phyloP scores from a whole-genome alignment of 2,113 vertebrate species.

The Varanus salvator region DNA sequence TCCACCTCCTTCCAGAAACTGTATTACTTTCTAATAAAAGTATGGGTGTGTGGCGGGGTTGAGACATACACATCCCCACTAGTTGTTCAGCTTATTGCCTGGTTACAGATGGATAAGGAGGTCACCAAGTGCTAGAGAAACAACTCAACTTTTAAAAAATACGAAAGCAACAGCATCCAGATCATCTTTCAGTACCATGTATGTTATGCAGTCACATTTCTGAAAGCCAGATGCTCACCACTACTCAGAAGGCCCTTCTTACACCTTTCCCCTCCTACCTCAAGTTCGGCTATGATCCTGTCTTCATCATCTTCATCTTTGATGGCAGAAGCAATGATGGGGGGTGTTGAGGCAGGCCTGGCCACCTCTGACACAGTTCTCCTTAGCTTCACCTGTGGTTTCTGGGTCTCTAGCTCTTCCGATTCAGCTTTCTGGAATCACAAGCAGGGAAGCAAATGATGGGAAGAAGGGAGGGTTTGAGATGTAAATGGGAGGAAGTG shows the following conservation, averaged over 20 bases:
- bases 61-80: not conserved
- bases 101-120: not conserved
- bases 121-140: not conserved
- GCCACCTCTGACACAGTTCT: conserved; percentile 90
- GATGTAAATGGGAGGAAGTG: not conserved
- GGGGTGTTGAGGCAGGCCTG: conserved; percentile 92
- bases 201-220: not conserved
- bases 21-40: not conserved
- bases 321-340: conserved; percentile 87
- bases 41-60: too few species aligned
- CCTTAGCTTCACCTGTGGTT: conserved; percentile 92
- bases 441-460: not conserved
- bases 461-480: not conserved
- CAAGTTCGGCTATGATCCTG: conserved; percentile 87
- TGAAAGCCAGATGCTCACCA: not conserved
- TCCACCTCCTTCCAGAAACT: not conserved
- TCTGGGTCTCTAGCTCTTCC: conserved; percentile 90
- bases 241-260: not conserved
- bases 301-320: conserved; percentile 88
- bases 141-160: not conserved
- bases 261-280: conserved; percentile 78
- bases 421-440: conserved; percentile 87
- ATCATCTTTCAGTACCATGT: not conserved
- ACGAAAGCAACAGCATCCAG: not conserved
- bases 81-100: not conserved